Evolutionary conservation across 1,140 invertebrate species (phyloP).

Genomic region (Pachyrhynchus sulphureomaculatus): DNA sequence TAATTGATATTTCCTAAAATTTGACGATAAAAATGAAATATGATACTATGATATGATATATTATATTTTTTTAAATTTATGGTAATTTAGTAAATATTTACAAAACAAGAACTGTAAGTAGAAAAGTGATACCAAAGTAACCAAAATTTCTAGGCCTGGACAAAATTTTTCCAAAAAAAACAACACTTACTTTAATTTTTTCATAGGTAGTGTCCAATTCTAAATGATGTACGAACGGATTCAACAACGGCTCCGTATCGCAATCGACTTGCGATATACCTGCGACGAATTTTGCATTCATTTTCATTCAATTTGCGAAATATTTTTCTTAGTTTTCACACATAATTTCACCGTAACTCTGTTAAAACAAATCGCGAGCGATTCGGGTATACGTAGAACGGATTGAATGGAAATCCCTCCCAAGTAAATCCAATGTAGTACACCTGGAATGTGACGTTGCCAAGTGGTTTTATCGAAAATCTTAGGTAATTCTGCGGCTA

Average conservation of each 20-base stretch:
- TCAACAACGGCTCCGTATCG: slow-evolving; percentile 59
- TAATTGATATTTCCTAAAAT: too few species aligned
- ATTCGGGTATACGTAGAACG: not conserved
- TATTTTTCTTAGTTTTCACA: not conserved
- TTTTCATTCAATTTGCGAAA: slow-evolving; percentile 24
- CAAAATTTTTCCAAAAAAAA: too few species aligned
- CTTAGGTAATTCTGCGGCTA: too few species aligned
- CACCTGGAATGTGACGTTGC: slow-evolving; percentile 28
- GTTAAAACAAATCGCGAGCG: not conserved
- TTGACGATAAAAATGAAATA: too few species aligned
- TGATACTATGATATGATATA: too few species aligned
- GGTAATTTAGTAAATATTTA: too few species aligned
- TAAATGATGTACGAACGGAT: slow-evolving; percentile 82
- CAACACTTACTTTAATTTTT: slow-evolving; percentile 76
- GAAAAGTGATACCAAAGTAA: too few species aligned
- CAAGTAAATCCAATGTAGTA: slow-evolving; percentile 22
- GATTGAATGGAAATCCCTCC: slow-evolving; percentile 31
- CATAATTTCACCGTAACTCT: not conserved
- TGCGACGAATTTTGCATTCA: slow-evolving; percentile 40
- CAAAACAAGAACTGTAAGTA: too few species aligned
- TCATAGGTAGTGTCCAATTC: slow-evolving; percentile 81
- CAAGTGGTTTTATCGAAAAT: not conserved
- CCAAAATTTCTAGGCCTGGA: too few species aligned
- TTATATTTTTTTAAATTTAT: too few species aligned
- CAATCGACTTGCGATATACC: slow-evolving; percentile 45